These are phyloP conservation scores for Gymnosoma rotundatum DNA, from an alignment of 2,888 invertebrate genomes.

Conservation along the genomic window DNA sequence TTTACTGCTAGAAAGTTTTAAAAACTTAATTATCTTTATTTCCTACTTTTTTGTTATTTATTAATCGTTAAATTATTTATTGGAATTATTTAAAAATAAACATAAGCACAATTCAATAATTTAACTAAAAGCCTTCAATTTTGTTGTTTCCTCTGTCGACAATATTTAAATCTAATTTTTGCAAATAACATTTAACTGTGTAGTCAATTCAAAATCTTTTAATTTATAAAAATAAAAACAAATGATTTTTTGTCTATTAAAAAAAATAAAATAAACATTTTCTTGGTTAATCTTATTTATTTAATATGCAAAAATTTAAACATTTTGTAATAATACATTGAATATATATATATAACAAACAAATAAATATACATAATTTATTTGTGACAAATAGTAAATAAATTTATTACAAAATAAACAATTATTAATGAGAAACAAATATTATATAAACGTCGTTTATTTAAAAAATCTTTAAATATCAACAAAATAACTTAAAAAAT, in stretches of 20 bases:
- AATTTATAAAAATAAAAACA: too few relatives aligned
- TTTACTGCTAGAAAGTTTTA: constrained; percentile 28
- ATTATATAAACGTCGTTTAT: background rate
- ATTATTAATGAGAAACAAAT: background rate
- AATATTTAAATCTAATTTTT: background rate
- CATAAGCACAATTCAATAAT: too few relatives aligned
- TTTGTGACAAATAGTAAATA: constrained; percentile 37
- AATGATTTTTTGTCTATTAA: background rate
- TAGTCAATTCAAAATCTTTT: too few relatives aligned
- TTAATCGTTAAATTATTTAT: background rate
- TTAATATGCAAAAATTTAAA: constrained; percentile 31
- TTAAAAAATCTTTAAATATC: background rate
- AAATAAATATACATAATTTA: background rate
- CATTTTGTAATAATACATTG: constrained; percentile 9
- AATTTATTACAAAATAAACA: background rate
- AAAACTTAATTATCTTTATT: background rate
- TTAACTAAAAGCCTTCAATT: background rate
- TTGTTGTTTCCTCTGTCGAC: background rate
- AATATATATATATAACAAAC: constrained; percentile 14
- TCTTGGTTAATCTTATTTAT: constrained; percentile 32
- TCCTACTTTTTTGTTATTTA: background rate
- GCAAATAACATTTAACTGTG: too few relatives aligned
- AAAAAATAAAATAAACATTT: background rate
- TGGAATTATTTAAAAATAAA: too few relatives aligned
- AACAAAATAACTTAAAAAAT: background rate